Evolutionary conservation across 2,113 vertebrate genomes (phyloP).

Genomic region (Psittacara wagleri): DNA sequence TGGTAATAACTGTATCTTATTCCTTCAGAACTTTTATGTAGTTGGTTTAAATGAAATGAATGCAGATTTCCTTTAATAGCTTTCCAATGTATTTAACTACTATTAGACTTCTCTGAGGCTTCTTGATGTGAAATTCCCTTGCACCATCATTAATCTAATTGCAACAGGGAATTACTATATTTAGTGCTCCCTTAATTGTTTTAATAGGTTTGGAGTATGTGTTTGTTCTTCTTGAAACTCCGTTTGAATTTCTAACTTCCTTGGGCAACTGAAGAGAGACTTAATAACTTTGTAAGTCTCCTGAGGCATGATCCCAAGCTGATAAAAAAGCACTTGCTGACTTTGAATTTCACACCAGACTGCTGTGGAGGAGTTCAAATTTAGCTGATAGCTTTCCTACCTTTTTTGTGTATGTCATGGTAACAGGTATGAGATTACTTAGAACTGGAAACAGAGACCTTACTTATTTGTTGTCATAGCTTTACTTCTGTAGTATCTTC

Average conservation of each 20-base stretch:
- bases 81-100: slow-evolving; percentile 7
- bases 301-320: not conserved
- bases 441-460: not conserved
- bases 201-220: slow-evolving; percentile 42
- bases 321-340: not conserved
- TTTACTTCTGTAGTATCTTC: not conserved
- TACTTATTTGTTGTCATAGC: not conserved
- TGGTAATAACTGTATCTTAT: not conserved
- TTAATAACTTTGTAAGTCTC: slow-evolving; percentile 1
- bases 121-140: slow-evolving; percentile 28
- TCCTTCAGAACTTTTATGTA: slow-evolving; percentile 16
- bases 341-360: not conserved
- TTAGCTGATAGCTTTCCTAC: not conserved
- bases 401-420: not conserved
- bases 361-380: not conserved
- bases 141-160: slow-evolving; percentile 40
- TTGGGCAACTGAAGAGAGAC: slow-evolving; percentile 12
- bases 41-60: slow-evolving; percentile 45
- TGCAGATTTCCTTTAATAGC: slow-evolving; percentile 26
- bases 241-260: slow-evolving; percentile 41
- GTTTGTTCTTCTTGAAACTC: slow-evolving; percentile 39
- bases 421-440: not conserved
- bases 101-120: slow-evolving; percentile 3
- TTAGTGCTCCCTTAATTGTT: slow-evolving; percentile 43
- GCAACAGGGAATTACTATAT: slow-evolving; percentile 19